Evolutionary conservation across 2,113 vertebrate genomes (phyloP), one percentile per base, ranked within the genome.

Genomic region (Synodontis membranacea): DNA sequence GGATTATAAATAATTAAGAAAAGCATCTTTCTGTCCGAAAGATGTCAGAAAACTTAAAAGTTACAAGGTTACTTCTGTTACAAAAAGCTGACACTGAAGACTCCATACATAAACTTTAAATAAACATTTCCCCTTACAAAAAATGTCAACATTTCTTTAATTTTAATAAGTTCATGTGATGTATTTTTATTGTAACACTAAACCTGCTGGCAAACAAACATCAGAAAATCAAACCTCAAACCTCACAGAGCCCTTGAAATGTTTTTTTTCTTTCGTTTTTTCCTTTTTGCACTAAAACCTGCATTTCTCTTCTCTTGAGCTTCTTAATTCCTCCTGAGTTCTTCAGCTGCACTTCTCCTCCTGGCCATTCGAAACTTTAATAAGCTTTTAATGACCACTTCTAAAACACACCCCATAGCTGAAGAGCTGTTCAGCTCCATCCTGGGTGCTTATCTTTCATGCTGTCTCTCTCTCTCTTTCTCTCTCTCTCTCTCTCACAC

Each of bases 341-440:
- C 62, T 52, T 74, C 74, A 86, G 56, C 44, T 87, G 68, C 83
- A 48, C 76, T 88, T 87, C 86, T 89, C 80, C 86, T 90, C 78
- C 88, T 83, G 88, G 84, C 86, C 79, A 74, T 62, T 93, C 90
- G 91, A 68, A 92, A 93, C 93, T 93, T 94, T 93, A 95, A 96
- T 95, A 93, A 94, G 94, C 89, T 95, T 96, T 96, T 96, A 97
- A 96, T 94, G 94, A 94, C 93, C 93, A 93, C 94, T 89, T 88
- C 84, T 91, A 88, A 90, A 94, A 93, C 93, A 94, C 94, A 86
- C 88, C 92, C 92, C 88, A 68, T 94, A 91, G 93, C 93, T 92
- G 91, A 91, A 95, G 95, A 86, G 92, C 90, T 95, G 93, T 95
- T 95, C 95, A 95, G 92, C 92, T 93, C 87, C 84, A 89, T 84